A percentile compares a stretch with the other conserved stretches of the same genome.
These are phyloP conservation scores for Ictalurus punctatus DNA, from an alignment of 2,113 vertebrate species.

Conservation along the genomic window DNA sequence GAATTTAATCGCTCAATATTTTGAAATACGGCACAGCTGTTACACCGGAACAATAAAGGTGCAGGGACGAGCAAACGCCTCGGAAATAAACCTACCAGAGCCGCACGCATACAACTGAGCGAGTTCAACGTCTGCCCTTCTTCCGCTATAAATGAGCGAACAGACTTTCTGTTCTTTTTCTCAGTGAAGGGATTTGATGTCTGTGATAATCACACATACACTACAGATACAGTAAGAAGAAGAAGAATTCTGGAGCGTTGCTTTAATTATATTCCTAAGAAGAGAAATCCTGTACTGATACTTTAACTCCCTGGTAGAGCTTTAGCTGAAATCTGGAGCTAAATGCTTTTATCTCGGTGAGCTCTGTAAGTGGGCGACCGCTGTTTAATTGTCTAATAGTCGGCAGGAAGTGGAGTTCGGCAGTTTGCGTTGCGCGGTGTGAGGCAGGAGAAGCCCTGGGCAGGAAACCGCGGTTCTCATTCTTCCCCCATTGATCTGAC, in stretches of 20 bases:
- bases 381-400: slow-evolving; percentile 39
- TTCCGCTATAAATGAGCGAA: not conserved
- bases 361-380: slow-evolving; percentile 21
- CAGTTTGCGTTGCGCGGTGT: slow-evolving; percentile 68
- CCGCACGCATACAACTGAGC: not conserved
- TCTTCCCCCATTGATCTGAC: slow-evolving; percentile 70
- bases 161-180: not conserved
- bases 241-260: not conserved
- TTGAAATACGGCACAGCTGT: not conserved
- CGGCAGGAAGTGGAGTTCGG: slow-evolving; percentile 16
- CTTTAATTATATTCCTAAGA: slow-evolving; percentile 15
- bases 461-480: slow-evolving; percentile 62
- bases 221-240: no score
- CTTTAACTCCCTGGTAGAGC: not conserved
- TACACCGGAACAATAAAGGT: not conserved
- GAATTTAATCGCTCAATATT: no score
- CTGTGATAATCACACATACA: not conserved
- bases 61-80: not conserved
- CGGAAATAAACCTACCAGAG: not conserved
- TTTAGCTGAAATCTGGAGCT: slow-evolving; percentile 9
- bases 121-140: not conserved
- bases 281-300: slow-evolving; percentile 8
- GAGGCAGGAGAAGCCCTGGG: slow-evolving; percentile 60
- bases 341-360: slow-evolving; percentile 8
- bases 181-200: not conserved